Conservation (phyloP, 2,797 vertebrate species). For the Pseudocheirus occidentalis region DNA sequence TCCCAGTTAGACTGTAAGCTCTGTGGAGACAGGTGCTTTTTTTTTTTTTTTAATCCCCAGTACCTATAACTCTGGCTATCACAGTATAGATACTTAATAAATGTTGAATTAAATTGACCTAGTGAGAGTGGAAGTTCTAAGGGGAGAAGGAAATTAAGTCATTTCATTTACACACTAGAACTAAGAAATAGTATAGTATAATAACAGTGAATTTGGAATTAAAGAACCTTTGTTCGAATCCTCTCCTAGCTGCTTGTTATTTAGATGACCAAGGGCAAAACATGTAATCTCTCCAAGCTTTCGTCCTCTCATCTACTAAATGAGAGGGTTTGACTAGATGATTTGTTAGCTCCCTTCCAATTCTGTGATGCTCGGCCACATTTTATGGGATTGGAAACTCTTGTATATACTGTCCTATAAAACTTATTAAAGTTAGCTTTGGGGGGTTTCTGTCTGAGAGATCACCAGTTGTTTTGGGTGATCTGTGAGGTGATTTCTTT, state of each 20-base stretch:
- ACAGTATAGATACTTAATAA: not conserved
- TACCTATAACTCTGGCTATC: not conserved
- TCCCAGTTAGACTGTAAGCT: not conserved
- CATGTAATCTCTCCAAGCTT: not conserved
- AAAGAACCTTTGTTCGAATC: not conserved
- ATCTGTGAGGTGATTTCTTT: not conserved
- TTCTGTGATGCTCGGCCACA: not conserved
- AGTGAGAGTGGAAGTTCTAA: not conserved
- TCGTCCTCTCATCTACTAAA: not conserved
- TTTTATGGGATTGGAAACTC: not conserved
- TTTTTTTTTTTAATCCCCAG: not conserved
- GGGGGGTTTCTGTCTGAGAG: not conserved
- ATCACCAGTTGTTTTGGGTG: not conserved
- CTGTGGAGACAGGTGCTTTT: not conserved
- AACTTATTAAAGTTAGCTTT: not conserved
- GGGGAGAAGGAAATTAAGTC: not conserved
- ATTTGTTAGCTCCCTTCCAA: not conserved
- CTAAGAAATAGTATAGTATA: not conserved
- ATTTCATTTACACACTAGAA: not conserved
- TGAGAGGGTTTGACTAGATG: not conserved
- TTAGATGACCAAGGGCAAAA: not conserved
- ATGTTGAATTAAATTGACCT: not conserved
- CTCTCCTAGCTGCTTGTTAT: not conserved
- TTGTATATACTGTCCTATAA: not conserved
- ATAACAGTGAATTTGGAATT: not conserved